phyloP scores from a whole-genome alignment of 2,113 vertebrate genomes.

The Accipiter virgatus region DNA sequence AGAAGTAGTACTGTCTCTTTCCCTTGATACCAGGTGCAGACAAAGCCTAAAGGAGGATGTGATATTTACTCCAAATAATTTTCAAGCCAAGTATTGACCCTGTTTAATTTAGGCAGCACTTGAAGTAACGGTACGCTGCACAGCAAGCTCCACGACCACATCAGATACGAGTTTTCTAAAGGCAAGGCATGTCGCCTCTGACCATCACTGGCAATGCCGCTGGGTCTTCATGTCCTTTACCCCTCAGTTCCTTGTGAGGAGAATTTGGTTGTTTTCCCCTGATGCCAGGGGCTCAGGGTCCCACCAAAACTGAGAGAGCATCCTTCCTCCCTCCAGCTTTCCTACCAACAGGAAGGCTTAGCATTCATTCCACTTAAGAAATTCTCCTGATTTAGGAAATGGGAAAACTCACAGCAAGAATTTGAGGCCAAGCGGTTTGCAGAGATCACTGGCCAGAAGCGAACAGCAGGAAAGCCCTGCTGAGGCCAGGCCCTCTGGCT shows the following conservation, averaged over 20 bases:
- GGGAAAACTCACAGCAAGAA: neutral
- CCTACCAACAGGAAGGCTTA: neutral
- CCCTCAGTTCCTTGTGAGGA: neutral
- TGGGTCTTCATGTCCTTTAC: neutral
- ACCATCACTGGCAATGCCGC: neutral
- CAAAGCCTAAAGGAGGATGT: neutral
- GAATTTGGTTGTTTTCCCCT: neutral
- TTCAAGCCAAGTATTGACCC: neutral
- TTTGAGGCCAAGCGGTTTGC: neutral
- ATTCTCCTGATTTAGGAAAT: neutral
- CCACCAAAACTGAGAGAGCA: neutral
- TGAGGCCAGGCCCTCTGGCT: neutral
- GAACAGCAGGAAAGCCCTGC: neutral
- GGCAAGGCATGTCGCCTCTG: neutral
- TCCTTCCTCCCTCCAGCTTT: neutral
- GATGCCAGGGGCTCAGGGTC: neutral
- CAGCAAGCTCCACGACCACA: accelerated
- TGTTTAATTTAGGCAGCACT: neutral
- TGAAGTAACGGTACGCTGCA: neutral
- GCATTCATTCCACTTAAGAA: neutral
- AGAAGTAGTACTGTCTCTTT: neutral
- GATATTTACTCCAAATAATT: neutral
- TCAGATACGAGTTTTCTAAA: neutral
- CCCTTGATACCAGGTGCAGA: neutral
- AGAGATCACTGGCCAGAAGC: neutral